These are phyloP conservation scores for Moxostoma hubbsi DNA, from an alignment of 2,797 vertebrate species.

Conservation along the genomic window DNA sequence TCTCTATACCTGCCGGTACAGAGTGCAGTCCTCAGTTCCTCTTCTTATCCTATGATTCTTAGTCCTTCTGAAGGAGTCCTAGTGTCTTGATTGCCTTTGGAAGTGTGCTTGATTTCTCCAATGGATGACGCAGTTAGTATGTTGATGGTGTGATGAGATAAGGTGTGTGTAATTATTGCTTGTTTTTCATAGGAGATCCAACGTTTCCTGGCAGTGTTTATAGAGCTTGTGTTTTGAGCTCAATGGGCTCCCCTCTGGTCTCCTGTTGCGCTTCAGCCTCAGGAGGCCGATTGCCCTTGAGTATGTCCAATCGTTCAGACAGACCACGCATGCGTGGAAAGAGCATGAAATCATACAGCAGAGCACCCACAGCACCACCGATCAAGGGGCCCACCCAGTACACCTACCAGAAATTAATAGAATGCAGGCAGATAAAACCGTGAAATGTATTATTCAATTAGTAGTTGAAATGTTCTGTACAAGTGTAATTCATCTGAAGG, in stretches of 20 bases:
- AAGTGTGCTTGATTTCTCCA: constrained; percentile 22
- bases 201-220: constrained; percentile 71
- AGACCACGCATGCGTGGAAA: constrained; percentile 88
- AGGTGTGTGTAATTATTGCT: constrained; percentile 44
- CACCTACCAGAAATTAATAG: constrained; percentile 74
- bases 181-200: constrained; percentile 62
- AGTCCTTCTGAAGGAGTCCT: constrained; percentile 59
- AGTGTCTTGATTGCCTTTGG: constrained; percentile 35
- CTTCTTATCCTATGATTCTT: constrained; percentile 69
- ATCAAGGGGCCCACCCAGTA: constrained; percentile 96
- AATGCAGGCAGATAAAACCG: constrained; percentile 1
- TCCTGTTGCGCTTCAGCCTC: constrained; percentile 83
- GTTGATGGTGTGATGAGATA: constrained; percentile 27
- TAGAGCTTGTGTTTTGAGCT: constrained; percentile 92
- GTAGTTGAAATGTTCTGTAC: too few relatives aligned
- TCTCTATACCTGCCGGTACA: constrained; percentile 63
- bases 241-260: constrained; percentile 84
- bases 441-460: too few relatives aligned
- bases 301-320: constrained; percentile 88
- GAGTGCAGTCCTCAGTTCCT: constrained; percentile 67
- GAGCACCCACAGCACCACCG: constrained; percentile 85
- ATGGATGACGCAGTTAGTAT: constrained; percentile 27
- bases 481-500: neutral
- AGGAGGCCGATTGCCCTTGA: constrained; percentile 82
- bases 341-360: constrained; percentile 92